Base-by-base conservation (phyloP, 2,888 invertebrate genomes). In the Timema podura region DNA sequence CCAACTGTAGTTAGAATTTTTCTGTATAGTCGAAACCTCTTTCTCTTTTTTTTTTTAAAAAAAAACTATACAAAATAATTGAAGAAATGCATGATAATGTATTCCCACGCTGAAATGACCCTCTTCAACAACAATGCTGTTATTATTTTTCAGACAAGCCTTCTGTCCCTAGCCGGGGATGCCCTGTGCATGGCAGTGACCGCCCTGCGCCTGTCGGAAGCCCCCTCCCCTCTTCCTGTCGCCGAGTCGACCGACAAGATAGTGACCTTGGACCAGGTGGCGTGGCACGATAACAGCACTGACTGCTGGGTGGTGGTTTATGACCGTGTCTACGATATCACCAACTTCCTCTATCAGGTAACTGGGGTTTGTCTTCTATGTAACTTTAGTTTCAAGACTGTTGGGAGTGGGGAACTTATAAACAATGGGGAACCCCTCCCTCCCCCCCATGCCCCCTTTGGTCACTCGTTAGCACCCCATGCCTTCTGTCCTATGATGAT, bases 221-320 rank as follows among this genome's bases (percentile, higher is more conserved):
- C 67, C 30, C 54, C 66, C 15, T 46, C 67, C 5, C 44, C 65
- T 48, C 64, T 51, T 48, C 16, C 47, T 61, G 68, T 45, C 54
- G 74, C 83, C 6, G 81, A 82, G 73, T 83, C 84, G 48, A 80
- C 82, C 57, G 89, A 91, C 68, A 85, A 86, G 11, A 45, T 30
- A 8, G 59, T 73, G 44, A 49, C 70, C n/a, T 82, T 95, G 68
- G 86, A 89, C 67, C 90, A 94, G 81, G 91, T 95, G 5, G 84
- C 90, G 6, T 85, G 86, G 77, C 95, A 95, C 78, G 93, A 93
- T 78, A 84, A 85, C 16, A 80, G 81, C 7, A 80, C 85, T 13
- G 91, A 93, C 78, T 95, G 94, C 80, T 95, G 95, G 95, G 84
- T 94, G 67, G 87, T 92, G n/a, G 87, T 95, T 65, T 92, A 91